Conservation (phyloP, 2,113 vertebrate species). For the Vombatus ursinus region DNA sequence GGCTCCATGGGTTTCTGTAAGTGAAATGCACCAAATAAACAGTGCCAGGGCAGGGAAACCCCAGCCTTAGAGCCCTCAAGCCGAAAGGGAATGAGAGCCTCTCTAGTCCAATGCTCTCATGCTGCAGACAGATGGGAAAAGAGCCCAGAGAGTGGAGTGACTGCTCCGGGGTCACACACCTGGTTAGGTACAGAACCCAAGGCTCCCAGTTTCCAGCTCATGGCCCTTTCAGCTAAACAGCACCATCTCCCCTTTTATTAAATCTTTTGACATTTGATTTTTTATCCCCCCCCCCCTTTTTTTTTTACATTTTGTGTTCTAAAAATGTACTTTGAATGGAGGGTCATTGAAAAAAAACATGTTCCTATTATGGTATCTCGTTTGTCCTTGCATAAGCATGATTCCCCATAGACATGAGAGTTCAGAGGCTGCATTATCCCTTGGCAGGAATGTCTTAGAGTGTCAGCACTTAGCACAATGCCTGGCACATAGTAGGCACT, state of each 20-base stretch:
- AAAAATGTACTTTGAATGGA: too few relatives aligned
- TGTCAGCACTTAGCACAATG: not conserved
- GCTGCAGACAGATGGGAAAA: not conserved
- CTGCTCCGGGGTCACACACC: not conserved
- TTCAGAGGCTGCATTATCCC: not conserved
- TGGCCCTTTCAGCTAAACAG: not conserved
- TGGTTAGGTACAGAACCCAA: not conserved
- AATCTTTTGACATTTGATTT: not conserved
- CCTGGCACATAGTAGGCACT: not conserved
- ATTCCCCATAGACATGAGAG: not conserved
- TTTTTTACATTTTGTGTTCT: too few relatives aligned
- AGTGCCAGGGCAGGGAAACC: not conserved
- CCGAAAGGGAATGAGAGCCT: not conserved
- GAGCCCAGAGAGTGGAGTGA: not conserved
- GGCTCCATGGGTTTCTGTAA: not conserved
- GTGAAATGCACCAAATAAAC: not conserved
- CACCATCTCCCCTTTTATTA: not conserved
- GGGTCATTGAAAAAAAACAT: not conserved
- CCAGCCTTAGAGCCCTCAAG: not conserved
- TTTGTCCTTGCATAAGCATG: not conserved
- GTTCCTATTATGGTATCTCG: not conserved
- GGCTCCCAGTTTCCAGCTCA: not conserved
- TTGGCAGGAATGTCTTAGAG: not conserved
- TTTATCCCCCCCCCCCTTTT: too few relatives aligned
- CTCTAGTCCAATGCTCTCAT: not conserved